Evolutionary conservation across 2,797 vertebrate species (phyloP), one percentile per base, ranked within the genome.

Genomic region (Tenualosa thibaudeaui): DNA sequence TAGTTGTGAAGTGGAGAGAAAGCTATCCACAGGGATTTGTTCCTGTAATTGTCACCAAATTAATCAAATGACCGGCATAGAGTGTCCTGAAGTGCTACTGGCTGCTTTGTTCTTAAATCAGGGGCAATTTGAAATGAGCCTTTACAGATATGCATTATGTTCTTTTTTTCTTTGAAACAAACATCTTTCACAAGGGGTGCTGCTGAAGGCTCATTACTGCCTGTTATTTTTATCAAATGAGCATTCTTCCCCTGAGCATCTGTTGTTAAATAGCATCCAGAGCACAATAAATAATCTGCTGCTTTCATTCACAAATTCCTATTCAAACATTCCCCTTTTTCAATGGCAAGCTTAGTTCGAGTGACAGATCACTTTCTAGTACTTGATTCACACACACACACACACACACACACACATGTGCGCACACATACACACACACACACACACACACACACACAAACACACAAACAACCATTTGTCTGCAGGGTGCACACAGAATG

Each of bases 1-100:
- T 51, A 86, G 86, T 84, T 75, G 83, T 85, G 85, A 82, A 86
- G 83, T 81, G 78, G 83, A 89, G 87, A 89, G 84, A 85, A 84
- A 88, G 82, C 85, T 9, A 85, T 90, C 92, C 91, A 81, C 81
- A 83, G 89, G 90, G 88, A 86, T 88, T 89, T 87, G 50, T 91
- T 93, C 89, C 89, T 85, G 87, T 93, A 92, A 93, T 92, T 91
- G 89, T 88, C 81, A 82, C 83, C 84, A 87, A 93, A 92, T 93
- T 93, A 94, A 93, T 91, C 89, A 92, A 88, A 87, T 83, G 87
- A 89, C 88, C 71, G 88, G 91, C 92, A 90, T 62, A 37, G 26
- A 83, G 37, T 87, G 87, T 91, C 89, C 89, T 90, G 86, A 85
- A 90, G 92, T 89, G 68, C 46, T 86, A 88, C 90, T 54, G 46